A percentile compares a stretch with the other conserved stretches of the same genome.
phyloP scores from a whole-genome alignment of 2,888 invertebrate species.

The Leptura quadrifasciata region DNA sequence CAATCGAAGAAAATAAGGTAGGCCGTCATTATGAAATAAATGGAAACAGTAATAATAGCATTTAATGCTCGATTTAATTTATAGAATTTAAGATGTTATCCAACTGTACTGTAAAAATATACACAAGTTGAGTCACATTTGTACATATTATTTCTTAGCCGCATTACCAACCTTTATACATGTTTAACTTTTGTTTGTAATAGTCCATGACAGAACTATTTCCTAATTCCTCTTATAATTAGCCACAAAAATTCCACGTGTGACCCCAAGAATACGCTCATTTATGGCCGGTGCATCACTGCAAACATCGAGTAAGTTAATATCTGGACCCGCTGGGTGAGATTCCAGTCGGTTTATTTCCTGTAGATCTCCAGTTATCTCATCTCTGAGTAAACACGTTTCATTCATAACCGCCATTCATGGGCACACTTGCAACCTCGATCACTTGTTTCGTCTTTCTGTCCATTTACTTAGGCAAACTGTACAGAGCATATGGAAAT shows the following conservation, averaged over 20 bases:
- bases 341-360: constrained; percentile 66
- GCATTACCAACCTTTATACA: constrained; percentile 25
- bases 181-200: constrained; percentile 29
- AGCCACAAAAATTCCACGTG: constrained; percentile 41
- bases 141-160: constrained; percentile 5
- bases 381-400: constrained; percentile 64
- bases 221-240: constrained; percentile 30
- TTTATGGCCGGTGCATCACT: constrained; percentile 9
- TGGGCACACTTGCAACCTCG: constrained; percentile 49
- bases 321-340: constrained; percentile 61
- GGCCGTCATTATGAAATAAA: background rate
- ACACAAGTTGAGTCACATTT: background rate
- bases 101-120: background rate
- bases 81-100: background rate
- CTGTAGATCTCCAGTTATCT: constrained; percentile 66
- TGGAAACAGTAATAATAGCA: background rate
- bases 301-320: constrained; percentile 47
- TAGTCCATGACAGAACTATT: constrained; percentile 13
- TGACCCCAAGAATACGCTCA: constrained; percentile 32
- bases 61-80: background rate
- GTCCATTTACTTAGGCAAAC: constrained; percentile 10
- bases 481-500: constrained; percentile 21
- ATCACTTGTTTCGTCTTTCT: constrained; percentile 30
- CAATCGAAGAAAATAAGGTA: background rate
- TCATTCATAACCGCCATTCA: constrained; percentile 68